Evolutionary conservation across 2,797 vertebrate genomes (phyloP).

Genomic region (Pseudochirops cupreus): DNA sequence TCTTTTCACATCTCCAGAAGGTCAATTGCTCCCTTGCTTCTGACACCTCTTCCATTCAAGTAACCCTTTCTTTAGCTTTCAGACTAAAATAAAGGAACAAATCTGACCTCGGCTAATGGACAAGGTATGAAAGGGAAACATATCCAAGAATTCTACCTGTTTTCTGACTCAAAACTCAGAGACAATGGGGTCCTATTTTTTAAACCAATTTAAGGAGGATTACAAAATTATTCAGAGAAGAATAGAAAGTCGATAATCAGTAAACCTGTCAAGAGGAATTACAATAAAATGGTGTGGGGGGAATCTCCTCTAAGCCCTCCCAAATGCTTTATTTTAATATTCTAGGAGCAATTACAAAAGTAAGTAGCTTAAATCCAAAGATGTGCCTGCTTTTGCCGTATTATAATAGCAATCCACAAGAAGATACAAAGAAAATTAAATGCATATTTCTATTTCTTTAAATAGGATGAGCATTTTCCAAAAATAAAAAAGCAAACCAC

Average conservation of each 20-base stretch:
- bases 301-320: background rate
- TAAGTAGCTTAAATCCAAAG: background rate
- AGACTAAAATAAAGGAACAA: background rate
- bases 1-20: background rate
- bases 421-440: background rate
- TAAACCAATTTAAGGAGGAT: background rate
- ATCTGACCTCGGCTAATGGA: background rate
- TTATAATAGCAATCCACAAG: slow-evolving; percentile 18
- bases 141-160: background rate
- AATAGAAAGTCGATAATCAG: background rate
- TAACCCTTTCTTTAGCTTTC: background rate
- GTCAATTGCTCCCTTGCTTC: background rate
- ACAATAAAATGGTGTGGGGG: background rate
- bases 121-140: background rate
- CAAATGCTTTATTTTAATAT: background rate
- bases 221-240: slow-evolving; percentile 4
- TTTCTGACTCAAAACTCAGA: background rate
- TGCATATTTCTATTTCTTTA: slow-evolving; percentile 1
- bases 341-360: slow-evolving; percentile 2
- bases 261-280: background rate
- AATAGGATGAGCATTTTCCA: background rate
- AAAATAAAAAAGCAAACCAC: background rate
- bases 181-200: background rate
- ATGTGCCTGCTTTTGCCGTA: background rate
- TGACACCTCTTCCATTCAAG: background rate